Conservation (phyloP, 2,888 invertebrate species). For the Ferdinandea cuprea region DNA sequence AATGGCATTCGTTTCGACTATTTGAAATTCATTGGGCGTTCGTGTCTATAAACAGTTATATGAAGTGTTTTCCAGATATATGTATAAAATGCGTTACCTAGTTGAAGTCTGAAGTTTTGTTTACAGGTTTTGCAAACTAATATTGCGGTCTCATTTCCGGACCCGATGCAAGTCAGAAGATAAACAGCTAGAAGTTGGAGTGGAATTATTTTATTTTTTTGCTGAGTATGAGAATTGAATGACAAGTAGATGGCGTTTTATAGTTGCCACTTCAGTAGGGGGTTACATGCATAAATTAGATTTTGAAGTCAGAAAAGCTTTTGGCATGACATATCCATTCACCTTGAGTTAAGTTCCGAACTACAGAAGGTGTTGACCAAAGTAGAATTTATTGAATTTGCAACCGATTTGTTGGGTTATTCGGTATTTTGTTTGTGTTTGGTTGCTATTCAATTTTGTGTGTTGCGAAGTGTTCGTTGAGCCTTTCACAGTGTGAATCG, state of each 20-base stretch:
- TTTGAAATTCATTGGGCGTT: constrained; percentile 51
- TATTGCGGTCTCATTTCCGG: constrained; percentile 58
- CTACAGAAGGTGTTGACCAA: background rate
- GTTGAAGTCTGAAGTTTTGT: background rate
- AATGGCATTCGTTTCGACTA: constrained; percentile 47
- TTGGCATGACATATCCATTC: too few relatives aligned
- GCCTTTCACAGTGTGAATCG: too few relatives aligned
- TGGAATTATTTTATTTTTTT: background rate
- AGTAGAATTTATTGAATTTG: background rate
- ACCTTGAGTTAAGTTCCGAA: too few relatives aligned
- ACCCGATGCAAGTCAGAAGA: background rate
- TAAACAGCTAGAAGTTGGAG: constrained; percentile 15
- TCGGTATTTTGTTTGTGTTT: too few relatives aligned
- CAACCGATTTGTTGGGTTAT: too few relatives aligned
- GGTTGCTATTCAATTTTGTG: too few relatives aligned
- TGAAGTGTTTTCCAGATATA: constrained; percentile 23
- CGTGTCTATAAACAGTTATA: constrained; percentile 52
- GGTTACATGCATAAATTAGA: background rate
- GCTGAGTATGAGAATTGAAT: background rate
- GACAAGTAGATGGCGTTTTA: constrained; percentile 4
- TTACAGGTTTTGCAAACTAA: constrained; percentile 38
- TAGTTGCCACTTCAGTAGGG: background rate
- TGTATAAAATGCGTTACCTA: background rate
- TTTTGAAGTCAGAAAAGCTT: background rate
- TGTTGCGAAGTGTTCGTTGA: too few relatives aligned